These are phyloP conservation scores for Calliscelio sp. DNA, from an alignment of 2,888 invertebrate genomes.

Conservation along the genomic window DNA sequence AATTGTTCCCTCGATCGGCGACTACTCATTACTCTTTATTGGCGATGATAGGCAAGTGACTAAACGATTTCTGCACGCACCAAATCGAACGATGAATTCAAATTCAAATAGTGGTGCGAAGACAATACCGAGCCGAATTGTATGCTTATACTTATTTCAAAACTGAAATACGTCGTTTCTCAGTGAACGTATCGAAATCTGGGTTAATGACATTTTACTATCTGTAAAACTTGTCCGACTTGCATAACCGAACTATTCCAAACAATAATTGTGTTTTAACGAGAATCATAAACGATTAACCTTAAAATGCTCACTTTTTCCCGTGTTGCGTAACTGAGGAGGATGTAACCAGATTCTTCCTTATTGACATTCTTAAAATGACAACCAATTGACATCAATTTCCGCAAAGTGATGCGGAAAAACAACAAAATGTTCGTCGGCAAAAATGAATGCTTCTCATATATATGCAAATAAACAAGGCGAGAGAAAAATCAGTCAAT, in stretches of 20 bases:
- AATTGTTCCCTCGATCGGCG: background rate
- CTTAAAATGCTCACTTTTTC: constrained; percentile 50
- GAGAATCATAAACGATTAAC: constrained; percentile 50
- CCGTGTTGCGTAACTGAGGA: constrained; percentile 48
- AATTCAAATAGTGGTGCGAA: background rate
- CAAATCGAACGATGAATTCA: constrained; percentile 7
- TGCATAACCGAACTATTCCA: constrained; percentile 45
- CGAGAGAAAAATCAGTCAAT: no score
- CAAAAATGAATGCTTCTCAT: no score
- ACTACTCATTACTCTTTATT: background rate
- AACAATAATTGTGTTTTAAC: constrained; percentile 28
- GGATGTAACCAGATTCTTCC: constrained; percentile 56
- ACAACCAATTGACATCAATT: constrained; percentile 50
- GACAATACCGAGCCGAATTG: constrained; percentile 11
- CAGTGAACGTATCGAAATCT: constrained; percentile 29
- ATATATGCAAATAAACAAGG: no score
- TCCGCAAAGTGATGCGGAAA: constrained; percentile 7
- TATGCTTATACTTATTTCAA: constrained; percentile 11
- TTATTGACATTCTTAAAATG: constrained; percentile 56
- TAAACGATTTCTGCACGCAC: constrained; percentile 14
- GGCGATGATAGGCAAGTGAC: constrained; percentile 7
- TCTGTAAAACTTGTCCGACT: constrained; percentile 27
- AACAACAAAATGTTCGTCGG: no score
- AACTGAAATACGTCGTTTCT: constrained; percentile 11
- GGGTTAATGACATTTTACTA: constrained; percentile 54